These are phyloP conservation scores for Eulithis prunata DNA, from an alignment of 2,888 invertebrate genomes.

Conservation along the genomic window DNA sequence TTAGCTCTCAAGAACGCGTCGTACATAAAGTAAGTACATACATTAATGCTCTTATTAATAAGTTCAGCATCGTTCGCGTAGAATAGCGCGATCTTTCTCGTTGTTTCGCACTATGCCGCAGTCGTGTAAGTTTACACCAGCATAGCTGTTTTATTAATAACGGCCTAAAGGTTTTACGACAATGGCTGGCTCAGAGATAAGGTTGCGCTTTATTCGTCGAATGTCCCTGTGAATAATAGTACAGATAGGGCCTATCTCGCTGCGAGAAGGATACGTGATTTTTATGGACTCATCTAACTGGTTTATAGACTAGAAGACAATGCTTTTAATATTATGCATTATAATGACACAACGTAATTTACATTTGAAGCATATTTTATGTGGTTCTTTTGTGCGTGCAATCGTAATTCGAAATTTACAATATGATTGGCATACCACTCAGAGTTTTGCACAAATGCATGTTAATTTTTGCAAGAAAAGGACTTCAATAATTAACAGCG, in stretches of 20 bases:
- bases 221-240: constrained; percentile 69
- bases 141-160: constrained; percentile 15
- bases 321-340: constrained; percentile 38
- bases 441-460: constrained; percentile 3
- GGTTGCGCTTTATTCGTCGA: constrained; percentile 60
- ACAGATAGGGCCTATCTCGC: constrained; percentile 67
- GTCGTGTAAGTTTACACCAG: constrained; percentile 5
- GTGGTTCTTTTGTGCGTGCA: not conserved
- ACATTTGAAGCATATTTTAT: constrained; percentile 2
- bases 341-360: constrained; percentile 13
- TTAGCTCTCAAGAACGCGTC: constrained; percentile 42
- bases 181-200: constrained; percentile 57
- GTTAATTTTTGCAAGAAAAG: constrained; percentile 1
- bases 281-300: constrained; percentile 58
- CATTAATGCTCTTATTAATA: not conserved
- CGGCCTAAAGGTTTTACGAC: constrained; percentile 44
- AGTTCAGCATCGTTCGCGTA: not conserved
- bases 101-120: constrained; percentile 14
- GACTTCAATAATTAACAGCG: constrained; percentile 9
- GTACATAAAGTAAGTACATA: not conserved
- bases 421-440: constrained; percentile 13
- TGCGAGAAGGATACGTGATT: constrained; percentile 61
- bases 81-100: not conserved
- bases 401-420: not conserved
- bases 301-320: constrained; percentile 49